Conservation (phyloP, 2,797 vertebrate species). For the Falco columbarius region DNA sequence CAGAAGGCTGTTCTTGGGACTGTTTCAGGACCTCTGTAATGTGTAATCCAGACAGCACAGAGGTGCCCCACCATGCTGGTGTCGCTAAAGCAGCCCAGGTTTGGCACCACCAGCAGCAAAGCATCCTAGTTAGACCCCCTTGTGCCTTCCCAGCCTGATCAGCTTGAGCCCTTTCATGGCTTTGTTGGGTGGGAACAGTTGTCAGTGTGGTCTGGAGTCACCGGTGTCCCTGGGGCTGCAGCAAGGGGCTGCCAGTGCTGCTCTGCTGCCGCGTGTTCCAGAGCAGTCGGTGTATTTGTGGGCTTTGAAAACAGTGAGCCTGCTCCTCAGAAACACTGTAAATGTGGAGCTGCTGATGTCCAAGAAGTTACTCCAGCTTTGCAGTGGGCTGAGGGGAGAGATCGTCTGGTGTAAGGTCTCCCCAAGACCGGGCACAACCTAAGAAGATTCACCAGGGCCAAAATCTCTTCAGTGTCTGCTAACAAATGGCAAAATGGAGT, state of each 20-base stretch:
- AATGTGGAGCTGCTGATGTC: neutral
- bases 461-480: neutral
- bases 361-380: neutral
- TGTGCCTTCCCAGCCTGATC: neutral
- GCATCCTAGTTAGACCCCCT: neutral
- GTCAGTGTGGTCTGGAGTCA: neutral
- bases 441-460: neutral
- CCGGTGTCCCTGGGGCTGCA: neutral
- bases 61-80: neutral
- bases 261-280: neutral
- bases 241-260: neutral
- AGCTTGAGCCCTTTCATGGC: neutral
- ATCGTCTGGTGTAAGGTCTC: neutral
- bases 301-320: neutral
- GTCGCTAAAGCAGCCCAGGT: neutral
- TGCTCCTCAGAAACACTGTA: neutral
- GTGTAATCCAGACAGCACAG: constrained; percentile 1
- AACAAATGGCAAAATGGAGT: neutral
- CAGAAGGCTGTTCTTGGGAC: constrained; percentile 51
- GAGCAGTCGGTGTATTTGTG: neutral
- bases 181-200: neutral
- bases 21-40: constrained; percentile 45
- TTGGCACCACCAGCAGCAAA: neutral
- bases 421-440: neutral
- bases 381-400: neutral